Conservation (phyloP, 2,113 vertebrate species). For the Australoheros scitulus region DNA sequence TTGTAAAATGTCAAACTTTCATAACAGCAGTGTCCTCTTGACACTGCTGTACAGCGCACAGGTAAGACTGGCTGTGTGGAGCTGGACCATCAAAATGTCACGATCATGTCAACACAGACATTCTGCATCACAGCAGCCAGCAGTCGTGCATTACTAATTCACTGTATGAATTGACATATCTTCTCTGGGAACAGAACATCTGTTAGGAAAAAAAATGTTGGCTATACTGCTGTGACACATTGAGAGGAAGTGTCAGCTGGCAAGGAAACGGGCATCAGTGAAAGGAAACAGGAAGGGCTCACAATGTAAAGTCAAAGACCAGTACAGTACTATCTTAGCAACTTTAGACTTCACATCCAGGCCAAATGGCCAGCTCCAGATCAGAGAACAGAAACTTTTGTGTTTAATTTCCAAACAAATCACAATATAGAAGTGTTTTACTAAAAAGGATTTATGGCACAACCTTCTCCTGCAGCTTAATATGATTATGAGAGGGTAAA, state of each 20-base stretch:
- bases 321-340: neutral
- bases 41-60: neutral
- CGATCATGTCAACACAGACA: too few relatives aligned
- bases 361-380: neutral
- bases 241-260: slow-evolving; percentile 68
- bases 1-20: neutral
- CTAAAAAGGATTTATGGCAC: neutral
- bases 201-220: slow-evolving; percentile 47
- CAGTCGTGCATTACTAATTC: neutral
- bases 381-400: neutral
- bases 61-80: neutral
- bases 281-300: slow-evolving; percentile 62
- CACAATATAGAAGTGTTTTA: neutral
- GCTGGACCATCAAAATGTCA: neutral
- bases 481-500: neutral
- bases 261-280: slow-evolving; percentile 66
- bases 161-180: neutral
- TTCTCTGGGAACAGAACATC: slow-evolving; percentile 28
- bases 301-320: neutral
- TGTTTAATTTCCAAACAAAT: neutral
- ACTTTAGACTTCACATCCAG: neutral
- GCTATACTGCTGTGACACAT: slow-evolving; percentile 26
- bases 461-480: neutral
- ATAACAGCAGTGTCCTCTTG: neutral
- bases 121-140: neutral